A percentile compares a stretch with the other conserved stretches of the same genome.
Conservation (phyloP, 2,113 vertebrate species). For the Crotophaga sulcirostris region DNA sequence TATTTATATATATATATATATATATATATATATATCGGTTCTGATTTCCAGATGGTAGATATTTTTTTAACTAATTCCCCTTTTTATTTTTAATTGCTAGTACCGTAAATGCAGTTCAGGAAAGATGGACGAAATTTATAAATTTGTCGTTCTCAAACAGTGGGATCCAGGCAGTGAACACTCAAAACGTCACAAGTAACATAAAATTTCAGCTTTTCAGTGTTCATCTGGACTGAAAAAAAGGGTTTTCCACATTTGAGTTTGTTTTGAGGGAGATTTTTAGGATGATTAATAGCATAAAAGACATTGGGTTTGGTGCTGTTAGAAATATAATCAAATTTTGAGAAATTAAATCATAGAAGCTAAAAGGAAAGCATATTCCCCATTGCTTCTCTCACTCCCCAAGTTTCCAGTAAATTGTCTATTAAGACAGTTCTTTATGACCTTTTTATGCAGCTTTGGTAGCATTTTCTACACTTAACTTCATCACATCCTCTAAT, state of each 20-base stretch:
- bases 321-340: not conserved
- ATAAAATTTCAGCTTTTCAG: not conserved
- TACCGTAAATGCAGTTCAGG: not conserved
- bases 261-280: not conserved
- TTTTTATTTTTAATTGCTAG: not conserved
- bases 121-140: not conserved
- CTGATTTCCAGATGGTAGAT: not conserved
- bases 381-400: not conserved
- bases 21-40: too few relatives aligned
- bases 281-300: not conserved
- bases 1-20: too few relatives aligned
- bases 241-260: not conserved
- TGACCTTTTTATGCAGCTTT: conserved; percentile 23
- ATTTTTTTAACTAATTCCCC: not conserved
- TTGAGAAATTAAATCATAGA: not conserved
- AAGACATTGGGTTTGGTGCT: not conserved
- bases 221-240: not conserved
- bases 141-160: not conserved
- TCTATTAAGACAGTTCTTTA: conserved; percentile 30
- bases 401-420: conserved; percentile 28
- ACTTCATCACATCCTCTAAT: conserved; percentile 25
- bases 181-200: not conserved
- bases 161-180: not conserved
- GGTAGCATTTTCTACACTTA: conserved; percentile 37
- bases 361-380: conserved; percentile 5